Evolutionary conservation across 2,797 vertebrate species (phyloP), one percentile per base, ranked within the genome.

Genomic region (Myiotriccus ornatus): DNA sequence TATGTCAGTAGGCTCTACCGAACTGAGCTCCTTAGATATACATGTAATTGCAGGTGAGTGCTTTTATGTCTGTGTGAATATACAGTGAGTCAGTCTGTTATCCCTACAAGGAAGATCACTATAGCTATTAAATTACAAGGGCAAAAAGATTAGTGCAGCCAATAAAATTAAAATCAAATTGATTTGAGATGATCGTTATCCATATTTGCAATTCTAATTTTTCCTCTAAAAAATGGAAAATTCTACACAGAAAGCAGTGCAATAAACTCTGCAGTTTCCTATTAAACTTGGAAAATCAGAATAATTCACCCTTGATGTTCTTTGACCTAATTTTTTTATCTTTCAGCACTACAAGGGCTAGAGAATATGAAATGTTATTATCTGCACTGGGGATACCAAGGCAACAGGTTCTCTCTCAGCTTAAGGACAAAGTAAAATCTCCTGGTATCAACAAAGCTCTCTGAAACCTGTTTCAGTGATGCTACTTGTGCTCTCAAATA

Each of bases 151-250:
- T 64, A 94, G 59, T 11, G 37, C 17, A 64, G 86, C 60, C 88
- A 90, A 87, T 94, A 90, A 92, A 91, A 95, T 79, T 24, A 76
- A 93, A 89, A 92, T 17, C 44, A 44, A 78, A 73, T 95, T 80
- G 77, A 92, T 96, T 90, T 0, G 7, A 76, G 77, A 87, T 65
- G 18, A 82, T 76, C 47, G 14, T 70, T 94, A 94, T 24, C 84
- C 67, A 39, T 0, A 2, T 50, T 75, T 57, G 78, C 90, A 93
- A 89, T 77, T 70, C 46, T 60, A 87, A 70, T 90, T 92, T 92
- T 87, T 85, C 79, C 46, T 81, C 71, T 83, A 52, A 70, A 74
- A 96, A 93, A 85, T 37, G 39, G 68, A 74, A 90, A 89, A 87
- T 41, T 74, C 56, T 74, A 46, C 22, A 64, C 24, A 49, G 63